Evolutionary conservation across 2,888 invertebrate genomes (phyloP).

Genomic region (Lomographa bimaculata): DNA sequence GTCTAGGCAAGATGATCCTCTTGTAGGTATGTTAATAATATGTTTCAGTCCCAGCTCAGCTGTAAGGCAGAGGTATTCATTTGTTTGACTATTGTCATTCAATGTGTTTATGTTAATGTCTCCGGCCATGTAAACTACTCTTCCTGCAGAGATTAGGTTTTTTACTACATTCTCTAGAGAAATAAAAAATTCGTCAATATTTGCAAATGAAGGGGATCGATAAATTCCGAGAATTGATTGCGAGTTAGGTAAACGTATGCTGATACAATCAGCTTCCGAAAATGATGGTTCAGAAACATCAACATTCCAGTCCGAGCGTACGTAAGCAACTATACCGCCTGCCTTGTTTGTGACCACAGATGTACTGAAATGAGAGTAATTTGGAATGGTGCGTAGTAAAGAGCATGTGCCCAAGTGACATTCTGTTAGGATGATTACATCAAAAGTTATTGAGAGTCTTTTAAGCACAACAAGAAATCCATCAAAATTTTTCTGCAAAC

Average conservation of each 20-base stretch:
- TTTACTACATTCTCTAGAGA: no score
- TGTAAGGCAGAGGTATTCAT: no score
- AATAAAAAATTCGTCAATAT: background rate
- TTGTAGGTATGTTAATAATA: no score
- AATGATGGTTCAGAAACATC: background rate
- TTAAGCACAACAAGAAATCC: background rate
- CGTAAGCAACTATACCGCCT: background rate
- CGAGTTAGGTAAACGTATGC: background rate
- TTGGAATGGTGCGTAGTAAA: background rate
- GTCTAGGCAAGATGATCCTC: no score
- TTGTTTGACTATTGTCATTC: no score
- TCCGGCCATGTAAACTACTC: no score
- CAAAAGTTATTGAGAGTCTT: background rate
- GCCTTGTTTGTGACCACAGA: background rate
- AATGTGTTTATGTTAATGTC: no score
- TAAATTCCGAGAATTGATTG: background rate
- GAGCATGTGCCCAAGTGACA: constrained; percentile 1
- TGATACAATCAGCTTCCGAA: background rate
- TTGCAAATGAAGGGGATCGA: background rate
- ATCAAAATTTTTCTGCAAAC: constrained; percentile 1
- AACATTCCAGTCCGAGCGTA: constrained; percentile 1
- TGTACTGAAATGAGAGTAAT: background rate
- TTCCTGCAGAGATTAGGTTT: no score
- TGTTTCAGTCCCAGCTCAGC: no score
- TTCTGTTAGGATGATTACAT: constrained; percentile 2